Evolutionary conservation across 2,888 invertebrate genomes (phyloP).

Genomic region (Eupelmus urozonus): DNA sequence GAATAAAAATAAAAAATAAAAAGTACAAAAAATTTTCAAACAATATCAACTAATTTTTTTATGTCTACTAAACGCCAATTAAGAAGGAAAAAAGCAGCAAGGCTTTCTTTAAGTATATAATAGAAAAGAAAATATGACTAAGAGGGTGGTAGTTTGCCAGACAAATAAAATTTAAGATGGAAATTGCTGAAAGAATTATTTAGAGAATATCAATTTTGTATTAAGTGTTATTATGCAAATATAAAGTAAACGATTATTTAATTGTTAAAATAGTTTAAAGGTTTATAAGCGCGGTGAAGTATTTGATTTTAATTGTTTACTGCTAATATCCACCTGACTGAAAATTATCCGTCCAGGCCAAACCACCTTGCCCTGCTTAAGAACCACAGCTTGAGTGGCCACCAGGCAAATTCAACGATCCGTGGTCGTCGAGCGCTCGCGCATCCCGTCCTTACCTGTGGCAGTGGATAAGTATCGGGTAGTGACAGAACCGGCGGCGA

Average conservation of each 20-base stretch:
- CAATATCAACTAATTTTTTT: slow-evolving; percentile 14
- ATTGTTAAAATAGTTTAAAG: too few relatives aligned
- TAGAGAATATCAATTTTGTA: too few relatives aligned
- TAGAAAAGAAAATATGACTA: slow-evolving; percentile 39
- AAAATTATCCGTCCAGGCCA: neutral
- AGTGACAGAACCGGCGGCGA: slow-evolving; percentile 75
- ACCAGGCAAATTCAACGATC: slow-evolving; percentile 50
- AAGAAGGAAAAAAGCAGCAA: slow-evolving; percentile 36
- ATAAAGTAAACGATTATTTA: too few relatives aligned
- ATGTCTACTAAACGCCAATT: slow-evolving; percentile 27
- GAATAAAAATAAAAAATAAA: slow-evolving; percentile 15
- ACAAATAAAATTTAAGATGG: neutral
- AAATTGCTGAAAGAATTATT: neutral
- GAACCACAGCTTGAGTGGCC: slow-evolving; percentile 53
- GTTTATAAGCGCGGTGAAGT: too few relatives aligned
- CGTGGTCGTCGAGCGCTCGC: neutral
- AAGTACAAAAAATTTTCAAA: slow-evolving; percentile 12
- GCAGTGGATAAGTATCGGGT: slow-evolving; percentile 76
- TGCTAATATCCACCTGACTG: neutral
- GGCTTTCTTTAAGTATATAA: slow-evolving; percentile 17
- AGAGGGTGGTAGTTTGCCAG: neutral
- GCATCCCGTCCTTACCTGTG: slow-evolving; percentile 70
- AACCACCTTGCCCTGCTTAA: neutral
- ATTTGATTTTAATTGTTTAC: too few relatives aligned
- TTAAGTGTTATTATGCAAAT: too few relatives aligned